These are phyloP conservation scores for Portevinia maculata DNA, from an alignment of 2,888 invertebrate genomes.

Conservation along the genomic window DNA sequence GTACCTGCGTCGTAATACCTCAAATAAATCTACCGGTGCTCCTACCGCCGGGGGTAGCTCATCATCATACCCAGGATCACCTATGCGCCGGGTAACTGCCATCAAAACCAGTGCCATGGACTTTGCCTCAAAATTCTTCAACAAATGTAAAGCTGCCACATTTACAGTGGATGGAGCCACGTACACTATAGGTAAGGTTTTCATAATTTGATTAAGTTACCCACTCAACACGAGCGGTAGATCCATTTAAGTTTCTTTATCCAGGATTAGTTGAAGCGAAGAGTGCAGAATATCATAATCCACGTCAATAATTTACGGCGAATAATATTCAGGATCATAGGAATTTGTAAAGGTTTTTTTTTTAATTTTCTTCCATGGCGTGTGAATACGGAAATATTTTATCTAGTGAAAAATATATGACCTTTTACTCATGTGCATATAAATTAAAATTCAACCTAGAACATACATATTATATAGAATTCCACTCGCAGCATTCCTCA, in stretches of 20 bases:
- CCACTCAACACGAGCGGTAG: not conserved
- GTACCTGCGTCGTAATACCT: slow-evolving; percentile 64
- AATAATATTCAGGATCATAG: slow-evolving; percentile 13
- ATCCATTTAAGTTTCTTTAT: slow-evolving; percentile 30
- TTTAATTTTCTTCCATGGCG: not conserved
- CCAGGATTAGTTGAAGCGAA: slow-evolving; percentile 10
- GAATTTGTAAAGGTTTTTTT: slow-evolving; percentile 16
- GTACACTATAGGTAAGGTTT: slow-evolving; percentile 90
- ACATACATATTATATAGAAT: not conserved
- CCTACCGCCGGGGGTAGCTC: slow-evolving; percentile 65
- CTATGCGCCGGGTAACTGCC: slow-evolving; percentile 81
- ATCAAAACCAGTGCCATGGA: slow-evolving; percentile 81
- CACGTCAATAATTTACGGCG: slow-evolving; percentile 53
- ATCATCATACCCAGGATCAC: slow-evolving; percentile 80
- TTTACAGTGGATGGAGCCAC: slow-evolving; percentile 94
- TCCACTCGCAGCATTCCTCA: not conserved
- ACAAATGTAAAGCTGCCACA: slow-evolving; percentile 94
- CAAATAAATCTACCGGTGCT: slow-evolving; percentile 43
- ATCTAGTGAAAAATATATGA: slow-evolving; percentile 1
- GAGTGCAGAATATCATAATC: slow-evolving; percentile 24
- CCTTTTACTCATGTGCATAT: slow-evolving; percentile 52
- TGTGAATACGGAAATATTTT: slow-evolving; percentile 25
- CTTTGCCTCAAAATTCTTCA: slow-evolving; percentile 85
- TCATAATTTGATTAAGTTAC: slow-evolving; percentile 48
- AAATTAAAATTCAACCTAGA: slow-evolving; percentile 62